Base-by-base conservation (phyloP, 2,797 vertebrate genomes). In the Xenops minutus region DNA sequence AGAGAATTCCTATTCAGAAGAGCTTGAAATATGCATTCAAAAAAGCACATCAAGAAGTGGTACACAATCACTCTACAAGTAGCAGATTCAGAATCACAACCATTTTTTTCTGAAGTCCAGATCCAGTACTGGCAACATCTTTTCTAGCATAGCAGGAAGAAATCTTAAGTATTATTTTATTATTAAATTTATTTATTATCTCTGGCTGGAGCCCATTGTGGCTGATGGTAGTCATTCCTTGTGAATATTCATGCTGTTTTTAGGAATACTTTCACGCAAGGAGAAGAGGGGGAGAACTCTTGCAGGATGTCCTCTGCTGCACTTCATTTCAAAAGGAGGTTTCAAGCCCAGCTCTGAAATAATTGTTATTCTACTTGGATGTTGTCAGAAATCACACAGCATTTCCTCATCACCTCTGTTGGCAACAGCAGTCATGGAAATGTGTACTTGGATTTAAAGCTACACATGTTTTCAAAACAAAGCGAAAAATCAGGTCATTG, bases 301-400 rank as follows among this genome's bases (percentile, higher is more conserved):
- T 55, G 21, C 23, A 79, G 69, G 63, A 84, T 52, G 48, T 82
- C 55, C 36, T 90, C 51, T 85, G 46, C 56, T 89, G 54, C 27
- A 78, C 62, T 81, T 84, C 43, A 59, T 92, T 92, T 95, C 32
- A 51, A 84, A 90, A 84, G 24, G 10, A 92, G 14, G n/a, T 32
- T 87, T 78, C 59, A 58, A 66, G 71, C 76, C 48, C 80, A 76
- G 15, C 24, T 79, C 80, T 43, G 36, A 94, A 88, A 76, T 52
- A 2, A 81, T 26, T 81, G 32, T 79, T 92, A 63, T 81, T 94
- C 55, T 69, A 26, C 34, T 84, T 0, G 0, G 43, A 81, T 84
- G 12, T 77, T 93, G 72, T 89, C 76, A 93, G 83, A 92, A 95
- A 94, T 90, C 69, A 67, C 23, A n/a, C 24, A 62, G 46, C 54